These are phyloP conservation scores for Andrena praecox DNA, from an alignment of 2,888 invertebrate species.

Conservation along the genomic window DNA sequence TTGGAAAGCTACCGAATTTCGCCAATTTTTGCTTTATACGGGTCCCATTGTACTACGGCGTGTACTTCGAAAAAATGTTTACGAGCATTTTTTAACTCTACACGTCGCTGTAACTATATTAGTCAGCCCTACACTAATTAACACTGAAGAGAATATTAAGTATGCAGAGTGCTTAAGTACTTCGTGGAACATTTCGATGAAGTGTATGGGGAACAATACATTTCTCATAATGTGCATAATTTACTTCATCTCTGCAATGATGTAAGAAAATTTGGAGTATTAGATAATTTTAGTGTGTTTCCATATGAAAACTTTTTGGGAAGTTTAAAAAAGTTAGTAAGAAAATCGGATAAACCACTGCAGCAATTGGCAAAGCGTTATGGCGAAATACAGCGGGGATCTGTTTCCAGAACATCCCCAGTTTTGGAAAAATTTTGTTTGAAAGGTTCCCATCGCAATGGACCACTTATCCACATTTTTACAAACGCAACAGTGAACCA, in stretches of 20 bases:
- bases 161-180: conserved; percentile 32
- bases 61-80: conserved; percentile 5
- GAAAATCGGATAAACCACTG: conserved; percentile 38
- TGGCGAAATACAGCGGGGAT: background rate
- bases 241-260: conserved; percentile 46
- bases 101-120: conserved; percentile 10
- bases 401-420: background rate
- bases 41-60: conserved; percentile 3
- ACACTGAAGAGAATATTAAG: conserved; percentile 3
- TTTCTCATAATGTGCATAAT: conserved; percentile 45
- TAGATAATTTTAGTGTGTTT: conserved; percentile 47
- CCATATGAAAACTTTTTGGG: conserved; percentile 42
- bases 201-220: conserved; percentile 37
- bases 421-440: conserved; percentile 3
- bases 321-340: conserved; percentile 18
- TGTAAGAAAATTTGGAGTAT: conserved; percentile 39
- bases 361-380: conserved; percentile 16
- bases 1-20: conserved; percentile 26
- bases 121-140: background rate
- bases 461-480: background rate
- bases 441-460: background rate
- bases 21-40: conserved; percentile 22
- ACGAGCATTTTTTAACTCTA: conserved; percentile 18
- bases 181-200: conserved; percentile 36
- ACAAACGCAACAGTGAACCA: background rate